phyloP scores from a whole-genome alignment of 2,113 vertebrate genomes.

The Pomatostomus ruficeps region DNA sequence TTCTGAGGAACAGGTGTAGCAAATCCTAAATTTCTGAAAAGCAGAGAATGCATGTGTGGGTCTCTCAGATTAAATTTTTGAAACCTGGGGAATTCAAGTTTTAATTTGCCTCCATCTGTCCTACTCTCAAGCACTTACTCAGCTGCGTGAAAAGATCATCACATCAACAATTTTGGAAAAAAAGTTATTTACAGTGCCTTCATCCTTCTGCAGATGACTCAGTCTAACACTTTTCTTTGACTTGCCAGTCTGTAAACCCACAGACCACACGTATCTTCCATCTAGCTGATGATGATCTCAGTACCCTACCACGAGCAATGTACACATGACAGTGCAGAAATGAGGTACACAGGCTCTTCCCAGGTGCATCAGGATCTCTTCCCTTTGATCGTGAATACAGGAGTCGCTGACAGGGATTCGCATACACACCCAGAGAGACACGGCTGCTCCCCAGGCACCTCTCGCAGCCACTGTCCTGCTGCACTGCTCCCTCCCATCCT shows the following conservation, averaged over 20 bases:
- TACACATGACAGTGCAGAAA: neutral
- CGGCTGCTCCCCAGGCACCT: neutral
- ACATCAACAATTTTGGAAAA: neutral
- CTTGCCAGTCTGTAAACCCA: slow-evolving; percentile 1
- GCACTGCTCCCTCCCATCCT: neutral
- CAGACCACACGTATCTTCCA: slow-evolving; percentile 13
- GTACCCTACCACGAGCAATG: neutral
- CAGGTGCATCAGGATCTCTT: neutral
- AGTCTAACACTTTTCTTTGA: neutral
- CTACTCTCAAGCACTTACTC: neutral
- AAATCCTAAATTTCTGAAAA: neutral
- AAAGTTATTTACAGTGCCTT: neutral
- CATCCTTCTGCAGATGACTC: neutral
- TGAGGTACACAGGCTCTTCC: neutral
- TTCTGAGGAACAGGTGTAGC: neutral
- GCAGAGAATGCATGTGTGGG: neutral
- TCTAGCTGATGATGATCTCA: neutral
- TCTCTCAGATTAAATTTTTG: neutral
- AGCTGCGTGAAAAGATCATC: neutral
- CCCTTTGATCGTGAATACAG: neutral
- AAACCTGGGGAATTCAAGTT: neutral
- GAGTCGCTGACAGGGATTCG: neutral
- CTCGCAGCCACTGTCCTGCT: neutral
- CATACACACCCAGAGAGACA: neutral
- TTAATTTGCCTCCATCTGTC: neutral